Conservation (phyloP, 1,140 invertebrate species). For the Heliconius melpomene region DNA sequence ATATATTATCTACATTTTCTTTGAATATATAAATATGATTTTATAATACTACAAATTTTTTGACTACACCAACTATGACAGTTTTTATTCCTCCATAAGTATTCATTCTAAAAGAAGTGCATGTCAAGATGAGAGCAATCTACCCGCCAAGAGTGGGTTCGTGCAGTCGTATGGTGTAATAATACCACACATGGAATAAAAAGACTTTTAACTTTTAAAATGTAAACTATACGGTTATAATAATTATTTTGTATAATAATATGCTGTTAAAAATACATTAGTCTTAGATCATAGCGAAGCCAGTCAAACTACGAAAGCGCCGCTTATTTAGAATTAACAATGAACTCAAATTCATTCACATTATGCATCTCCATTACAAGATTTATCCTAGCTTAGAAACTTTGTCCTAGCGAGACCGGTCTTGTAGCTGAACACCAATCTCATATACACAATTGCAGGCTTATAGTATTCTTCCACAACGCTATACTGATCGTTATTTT, state of each 20-base stretch:
- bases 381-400: background rate
- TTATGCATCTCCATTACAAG: background rate
- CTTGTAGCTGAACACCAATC: background rate
- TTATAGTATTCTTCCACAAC: background rate
- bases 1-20: background rate
- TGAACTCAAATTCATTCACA: background rate
- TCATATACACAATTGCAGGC: background rate
- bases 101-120: background rate
- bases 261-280: background rate
- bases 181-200: background rate
- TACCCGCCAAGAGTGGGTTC: background rate
- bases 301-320: background rate
- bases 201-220: background rate
- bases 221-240: background rate
- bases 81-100: background rate
- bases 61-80: background rate
- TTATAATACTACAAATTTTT: background rate
- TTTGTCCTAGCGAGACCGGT: background rate
- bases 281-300: background rate
- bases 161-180: conserved; percentile 5
- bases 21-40: background rate
- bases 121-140: conserved; percentile 12
- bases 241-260: background rate
- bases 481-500: conserved; percentile 1
- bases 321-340: background rate